Percentiles rank a stretch among this genome's conserved stretches.
phyloP scores from a whole-genome alignment of 2,797 vertebrate genomes.

The Lophura swinhoii region DNA sequence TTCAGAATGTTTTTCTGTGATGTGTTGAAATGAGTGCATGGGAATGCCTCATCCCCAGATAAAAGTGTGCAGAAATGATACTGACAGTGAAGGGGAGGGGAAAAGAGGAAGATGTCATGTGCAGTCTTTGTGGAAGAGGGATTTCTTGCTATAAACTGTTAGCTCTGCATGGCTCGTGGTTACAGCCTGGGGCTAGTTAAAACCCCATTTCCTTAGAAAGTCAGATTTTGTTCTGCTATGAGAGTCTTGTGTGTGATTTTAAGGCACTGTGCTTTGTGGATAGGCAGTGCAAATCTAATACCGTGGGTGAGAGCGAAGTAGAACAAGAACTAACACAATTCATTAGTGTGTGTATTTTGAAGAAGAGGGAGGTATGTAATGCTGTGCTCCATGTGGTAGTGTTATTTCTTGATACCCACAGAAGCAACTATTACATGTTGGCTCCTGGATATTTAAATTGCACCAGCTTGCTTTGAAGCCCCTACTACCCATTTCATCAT shows the following conservation, averaged over 20 bases:
- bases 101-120: not conserved
- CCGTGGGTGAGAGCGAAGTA: not conserved
- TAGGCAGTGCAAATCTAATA: not conserved
- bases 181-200: not conserved
- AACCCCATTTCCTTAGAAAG: not conserved
- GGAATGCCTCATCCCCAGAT: not conserved
- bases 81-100: not conserved
- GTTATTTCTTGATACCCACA: not conserved
- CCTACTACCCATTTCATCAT: not conserved
- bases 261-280: not conserved
- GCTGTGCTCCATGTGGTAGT: not conserved
- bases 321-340: not conserved
- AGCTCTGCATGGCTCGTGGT: not conserved
- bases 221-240: rapidly evolving
- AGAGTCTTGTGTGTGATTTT: not conserved
- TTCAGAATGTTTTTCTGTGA: not conserved
- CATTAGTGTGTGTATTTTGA: not conserved
- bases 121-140: not conserved
- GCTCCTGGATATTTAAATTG: not conserved
- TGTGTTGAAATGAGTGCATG: not conserved
- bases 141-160: not conserved
- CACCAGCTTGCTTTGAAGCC: not conserved
- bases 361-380: not conserved
- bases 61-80: not conserved
- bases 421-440: not conserved